Evolutionary conservation across 1,140 invertebrate genomes (phyloP), one percentile per base, ranked within the genome.

Genomic region (Carposina sasakii): DNA sequence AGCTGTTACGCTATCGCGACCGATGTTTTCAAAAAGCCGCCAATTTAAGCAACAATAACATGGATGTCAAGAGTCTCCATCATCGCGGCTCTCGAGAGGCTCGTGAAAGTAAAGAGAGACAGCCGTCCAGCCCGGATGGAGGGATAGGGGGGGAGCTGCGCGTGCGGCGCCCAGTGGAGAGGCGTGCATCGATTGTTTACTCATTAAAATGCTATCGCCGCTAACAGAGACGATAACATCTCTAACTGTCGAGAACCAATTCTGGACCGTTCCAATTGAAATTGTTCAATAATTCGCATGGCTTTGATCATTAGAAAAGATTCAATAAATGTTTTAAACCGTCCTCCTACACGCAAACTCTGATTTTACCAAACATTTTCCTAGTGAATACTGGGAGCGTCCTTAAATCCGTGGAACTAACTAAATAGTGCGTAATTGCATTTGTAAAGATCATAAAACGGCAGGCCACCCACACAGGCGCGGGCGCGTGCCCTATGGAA

Each of bases 161-260:
- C 76, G 75, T 77, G 75, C 73, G 76, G 76, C 76, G 49, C 53
- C 76, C 74, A 69, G 57, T 76, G 40, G 75, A 45, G 79, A 67
- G 63, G 64, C 79, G 79, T 81, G 79, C 79, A 79, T 76, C 79
- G 79, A 81, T 83, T 83, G 79, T 83, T 83, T 83, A 81, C 79
- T 81, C 79, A 83, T 83, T 83, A 83, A 83, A 83, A 81, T 81
- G 67, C 79, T 79, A 78, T 81, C 74, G 70, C 76, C 65, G 74
- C 72, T 68, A 72, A 74, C 59, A 58, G 55, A 39, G 42, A n/a
- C 52, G 79, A 83, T 83, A 81, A 53, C 68, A 83, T 83, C 79
- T 81, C 61, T 74, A 76, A 81, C 75, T 77, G 76, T 81, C 70
- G 67, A 50, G 57, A 51, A 55, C 23, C 37, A 16, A 26, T 16